Evolutionary conservation across 2,888 invertebrate species (phyloP), one percentile per base, ranked within the genome.

Genomic region (Oxystoma pomonae): DNA sequence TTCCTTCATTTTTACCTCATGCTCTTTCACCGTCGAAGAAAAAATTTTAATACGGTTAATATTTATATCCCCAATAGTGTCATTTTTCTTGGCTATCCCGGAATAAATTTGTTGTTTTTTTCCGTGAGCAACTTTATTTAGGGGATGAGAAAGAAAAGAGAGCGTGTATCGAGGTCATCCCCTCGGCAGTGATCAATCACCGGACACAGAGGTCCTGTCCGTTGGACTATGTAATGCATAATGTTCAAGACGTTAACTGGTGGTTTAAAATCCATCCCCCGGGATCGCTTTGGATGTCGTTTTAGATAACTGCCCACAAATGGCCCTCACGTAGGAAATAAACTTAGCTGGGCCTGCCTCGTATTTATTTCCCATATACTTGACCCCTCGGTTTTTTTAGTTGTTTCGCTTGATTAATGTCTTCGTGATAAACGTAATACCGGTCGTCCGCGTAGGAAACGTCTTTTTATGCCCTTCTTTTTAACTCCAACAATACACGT

Each of bases 201-300:
- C 73, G 75, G 76, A 75, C 77, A 75, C 64, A 68, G 71, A 65
- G 68, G 70, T 72, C 67, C 67, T 69, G 72, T 70, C 72, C 74
- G 75, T 74, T 75, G 71, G 74, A 70, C 74, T 74, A 72, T 77
- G 77, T 79, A 78, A 79, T 79, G 78, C 75, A 76, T 77, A 78
- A 78, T 79, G 77, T 77, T 78, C 77, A 79, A 79, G 80, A 79
- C 78, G 78, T 79, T 79, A 79, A 78, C 80, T 77, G 77, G 77
- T 74, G 77, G 77, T 78, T 78, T 79, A 77, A 77, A 77, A 69
- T 72, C 71, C 69, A 72, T 76, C 78, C 77, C 79, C 68, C 65
- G 78, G 76, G 79, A 75, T 75, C 74, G 75, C 74, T 79, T 77
- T 68, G 68, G 69, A 71, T 69, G 70, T 72, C 71, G 71, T 69